Evolutionary conservation across 2,797 vertebrate species (phyloP), one percentile per base, ranked within the genome.

Genomic region (Pangasius sanitwongsei): DNA sequence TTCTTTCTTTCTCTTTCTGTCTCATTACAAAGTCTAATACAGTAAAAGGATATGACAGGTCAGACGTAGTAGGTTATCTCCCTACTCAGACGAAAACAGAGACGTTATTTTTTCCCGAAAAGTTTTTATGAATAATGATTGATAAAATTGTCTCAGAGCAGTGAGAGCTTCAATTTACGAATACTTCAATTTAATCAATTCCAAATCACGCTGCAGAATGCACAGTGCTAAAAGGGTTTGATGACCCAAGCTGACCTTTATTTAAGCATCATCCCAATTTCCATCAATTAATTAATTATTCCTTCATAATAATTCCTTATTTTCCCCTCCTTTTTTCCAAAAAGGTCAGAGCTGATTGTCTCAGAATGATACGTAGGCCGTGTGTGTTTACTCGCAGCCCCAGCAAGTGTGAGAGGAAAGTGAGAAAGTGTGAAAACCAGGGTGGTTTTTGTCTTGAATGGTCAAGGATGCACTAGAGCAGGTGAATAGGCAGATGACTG

Each of bases 401-500:
- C 7, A 2, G 78, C 2, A 55, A 81, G 23, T 67, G 61, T 50
- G 63, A 84, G 9, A 65, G 28, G 82, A 48, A 31, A 67, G 41
- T 67, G 61, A 50, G 83, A 83, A 67, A 84, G 61, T 84, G 85
- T 57, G 85, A 59, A 75, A 57, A 41, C 67, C 48, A 12, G 34
- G 11, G 61, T 37, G n/a, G 3, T 6, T 48, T 48, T 75, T 37
- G 37, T 77, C 75, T 87, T 48, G 91, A 78, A 23, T 70, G 89
- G 78, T 86, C 89, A 88, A 87, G 82, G 86, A 87, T 87, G 86
- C 59, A 12, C 53, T 81, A 48, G 75, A 89, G 86, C 89, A 87
- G 88, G 83, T 92, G 89, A 86, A 91, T 87, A 83, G 86, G 83
- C 72, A 89, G 92, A 91, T 85, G 90, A 91, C 86, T 86, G 83